Evolutionary conservation across 2,113 vertebrate species (phyloP).

Genomic region (Festucalex cinctus): DNA sequence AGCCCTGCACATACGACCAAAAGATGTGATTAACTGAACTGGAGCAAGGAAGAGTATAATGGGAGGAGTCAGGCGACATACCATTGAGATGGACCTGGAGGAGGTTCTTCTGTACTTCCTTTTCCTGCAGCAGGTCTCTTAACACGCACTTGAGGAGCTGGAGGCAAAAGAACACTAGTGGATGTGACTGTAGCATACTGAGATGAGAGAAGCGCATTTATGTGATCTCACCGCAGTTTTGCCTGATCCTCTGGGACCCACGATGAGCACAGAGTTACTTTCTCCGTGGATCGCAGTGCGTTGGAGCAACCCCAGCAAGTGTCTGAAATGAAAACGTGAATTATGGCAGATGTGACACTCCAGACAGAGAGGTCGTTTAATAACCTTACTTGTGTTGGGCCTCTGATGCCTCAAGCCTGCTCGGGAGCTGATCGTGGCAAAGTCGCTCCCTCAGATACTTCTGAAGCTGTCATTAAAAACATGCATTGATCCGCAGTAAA

Average conservation of each 20-base stretch:
- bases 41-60: neutral
- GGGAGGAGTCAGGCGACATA: constrained; percentile 9
- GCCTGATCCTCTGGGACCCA: constrained; percentile 88
- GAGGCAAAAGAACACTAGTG: constrained; percentile 8
- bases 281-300: constrained; percentile 86
- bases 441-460: constrained; percentile 80
- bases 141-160: constrained; percentile 84
- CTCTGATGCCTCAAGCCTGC: constrained; percentile 75
- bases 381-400: constrained; percentile 83
- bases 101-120: constrained; percentile 77
- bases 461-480: constrained; percentile 74
- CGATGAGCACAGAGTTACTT: constrained; percentile 90
- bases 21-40: neutral
- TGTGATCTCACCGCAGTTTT: constrained; percentile 81
- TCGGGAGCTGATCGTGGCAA: constrained; percentile 70
- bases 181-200: neutral
- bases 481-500: neutral
- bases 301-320: constrained; percentile 87
- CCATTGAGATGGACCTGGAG: constrained; percentile 90
- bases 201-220: neutral
- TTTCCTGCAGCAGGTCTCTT: constrained; percentile 76
- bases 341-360: neutral
- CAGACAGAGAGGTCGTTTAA: neutral
- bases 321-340: constrained; percentile 67
- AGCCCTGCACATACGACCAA: constrained; percentile 72